A percentile compares a stretch with the other conserved stretches of the same genome.
Conservation (phyloP, 1,140 invertebrate genomes). For the Bombus pascuorum region DNA sequence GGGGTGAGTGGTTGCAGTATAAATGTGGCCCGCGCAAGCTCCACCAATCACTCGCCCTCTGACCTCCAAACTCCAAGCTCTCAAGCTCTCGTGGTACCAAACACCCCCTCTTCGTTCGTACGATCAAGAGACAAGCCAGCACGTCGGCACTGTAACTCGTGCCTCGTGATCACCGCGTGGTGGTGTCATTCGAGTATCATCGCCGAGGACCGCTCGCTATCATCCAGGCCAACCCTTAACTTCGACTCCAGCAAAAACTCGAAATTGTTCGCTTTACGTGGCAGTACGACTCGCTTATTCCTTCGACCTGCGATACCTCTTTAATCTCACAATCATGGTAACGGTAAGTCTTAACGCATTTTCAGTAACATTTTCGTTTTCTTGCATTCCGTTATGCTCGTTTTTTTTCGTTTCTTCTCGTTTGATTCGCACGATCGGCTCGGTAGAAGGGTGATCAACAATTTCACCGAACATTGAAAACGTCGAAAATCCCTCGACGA, state of each 20-base stretch:
- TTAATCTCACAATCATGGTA: constrained; percentile 18
- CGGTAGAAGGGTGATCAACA: no score
- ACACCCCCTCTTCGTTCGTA: constrained; percentile 42
- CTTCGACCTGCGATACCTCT: not conserved
- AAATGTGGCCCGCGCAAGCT: constrained; percentile 77
- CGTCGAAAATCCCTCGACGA: no score
- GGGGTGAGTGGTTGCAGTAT: constrained; percentile 64
- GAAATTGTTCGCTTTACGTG: not conserved
- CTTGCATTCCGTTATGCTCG: not conserved
- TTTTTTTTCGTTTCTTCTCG: not conserved
- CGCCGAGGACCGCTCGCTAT: not conserved
- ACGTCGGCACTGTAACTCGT: constrained; percentile 44
- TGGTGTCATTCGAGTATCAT: not conserved
- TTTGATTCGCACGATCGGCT: not conserved
- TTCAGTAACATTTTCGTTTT: not conserved
- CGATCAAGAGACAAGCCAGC: constrained; percentile 4
- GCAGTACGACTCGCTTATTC: not conserved
- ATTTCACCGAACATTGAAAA: no score
- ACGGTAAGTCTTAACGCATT: constrained; percentile 39
- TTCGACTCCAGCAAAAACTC: not conserved
- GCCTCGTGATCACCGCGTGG: constrained; percentile 49
- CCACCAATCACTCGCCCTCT: constrained; percentile 77
- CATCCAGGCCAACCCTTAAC: not conserved
- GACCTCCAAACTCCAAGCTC: constrained; percentile 72
- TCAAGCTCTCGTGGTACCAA: constrained; percentile 63